Conservation (phyloP, 2,113 vertebrate genomes). For the Brachyistius frenatus region DNA sequence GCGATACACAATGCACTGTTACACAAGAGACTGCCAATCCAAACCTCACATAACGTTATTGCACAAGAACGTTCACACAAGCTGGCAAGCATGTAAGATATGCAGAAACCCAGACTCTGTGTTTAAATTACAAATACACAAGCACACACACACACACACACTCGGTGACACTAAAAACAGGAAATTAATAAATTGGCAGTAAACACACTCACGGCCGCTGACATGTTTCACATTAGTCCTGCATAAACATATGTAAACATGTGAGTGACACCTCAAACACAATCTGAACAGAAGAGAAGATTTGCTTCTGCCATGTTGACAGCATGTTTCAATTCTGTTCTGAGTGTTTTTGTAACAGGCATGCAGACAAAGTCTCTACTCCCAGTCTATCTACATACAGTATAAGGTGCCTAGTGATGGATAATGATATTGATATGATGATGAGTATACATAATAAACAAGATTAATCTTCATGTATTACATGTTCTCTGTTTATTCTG, state of each 20-base stretch:
- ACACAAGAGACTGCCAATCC: conserved; percentile 36
- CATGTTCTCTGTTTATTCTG: conserved; percentile 37
- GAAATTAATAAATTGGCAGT: conserved; percentile 8
- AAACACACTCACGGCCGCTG: not conserved
- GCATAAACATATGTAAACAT: conserved; percentile 33
- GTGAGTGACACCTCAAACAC: conserved; percentile 14
- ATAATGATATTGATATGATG: conserved; percentile 66
- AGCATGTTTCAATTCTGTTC: conserved; percentile 64
- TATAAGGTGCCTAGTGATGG: conserved; percentile 79
- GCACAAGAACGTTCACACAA: conserved; percentile 64
- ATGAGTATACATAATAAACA: conserved; percentile 75
- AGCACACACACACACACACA: conserved; percentile 19
- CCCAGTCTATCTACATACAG: conserved; percentile 50
- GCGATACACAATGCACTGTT: conserved; percentile 31
- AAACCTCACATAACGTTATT: conserved; percentile 47
- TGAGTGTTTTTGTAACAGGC: conserved; percentile 69
- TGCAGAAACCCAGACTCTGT: conserved; percentile 17
- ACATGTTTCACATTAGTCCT: conserved; percentile 30
- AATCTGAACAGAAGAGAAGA: conserved; percentile 12
- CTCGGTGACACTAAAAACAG: not conserved
- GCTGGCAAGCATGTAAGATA: conserved; percentile 1
- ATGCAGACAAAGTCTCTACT: conserved; percentile 68
- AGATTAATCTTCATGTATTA: conserved; percentile 46
- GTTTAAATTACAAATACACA: no score
- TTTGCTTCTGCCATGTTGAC: conserved; percentile 36